Evolutionary conservation across 1,140 invertebrate species (phyloP).

Genomic region (Trichonephila clavata): DNA sequence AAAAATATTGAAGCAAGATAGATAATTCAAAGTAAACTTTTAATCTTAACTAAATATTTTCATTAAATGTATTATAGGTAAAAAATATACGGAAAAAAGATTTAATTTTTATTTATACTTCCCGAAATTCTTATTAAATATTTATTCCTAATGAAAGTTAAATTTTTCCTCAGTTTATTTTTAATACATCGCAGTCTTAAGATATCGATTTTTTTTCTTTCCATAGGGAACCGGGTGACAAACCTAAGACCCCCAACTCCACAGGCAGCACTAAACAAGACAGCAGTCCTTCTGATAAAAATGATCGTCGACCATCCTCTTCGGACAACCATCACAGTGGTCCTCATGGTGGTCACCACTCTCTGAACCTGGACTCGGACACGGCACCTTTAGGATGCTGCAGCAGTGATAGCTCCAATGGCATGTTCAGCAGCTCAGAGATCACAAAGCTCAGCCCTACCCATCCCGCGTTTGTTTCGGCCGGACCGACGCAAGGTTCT

Average conservation of each 20-base stretch:
- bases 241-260: conserved; percentile 69
- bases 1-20: too few relatives aligned
- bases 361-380: conserved; percentile 69
- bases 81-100: too few relatives aligned
- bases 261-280: conserved; percentile 62
- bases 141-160: too few relatives aligned
- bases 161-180: too few relatives aligned
- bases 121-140: too few relatives aligned
- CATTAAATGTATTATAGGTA: too few relatives aligned
- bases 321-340: conserved; percentile 50
- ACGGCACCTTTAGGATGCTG: conserved; percentile 66
- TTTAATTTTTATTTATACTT: too few relatives aligned
- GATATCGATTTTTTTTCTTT: background rate
- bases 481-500: background rate
- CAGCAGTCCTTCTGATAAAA: conserved; percentile 31
- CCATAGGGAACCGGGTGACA: conserved; percentile 61
- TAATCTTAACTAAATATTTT: too few relatives aligned
- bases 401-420: conserved; percentile 71
- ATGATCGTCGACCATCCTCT: background rate
- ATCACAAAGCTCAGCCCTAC: conserved; percentile 59
- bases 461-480: conserved; percentile 1
- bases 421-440: conserved; percentile 69
- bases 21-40: too few relatives aligned
- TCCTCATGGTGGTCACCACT: conserved; percentile 15
- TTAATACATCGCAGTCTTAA: too few relatives aligned